These are phyloP conservation scores for Tetrax tetrax DNA, from an alignment of 2,113 vertebrate genomes.

Conservation along the genomic window DNA sequence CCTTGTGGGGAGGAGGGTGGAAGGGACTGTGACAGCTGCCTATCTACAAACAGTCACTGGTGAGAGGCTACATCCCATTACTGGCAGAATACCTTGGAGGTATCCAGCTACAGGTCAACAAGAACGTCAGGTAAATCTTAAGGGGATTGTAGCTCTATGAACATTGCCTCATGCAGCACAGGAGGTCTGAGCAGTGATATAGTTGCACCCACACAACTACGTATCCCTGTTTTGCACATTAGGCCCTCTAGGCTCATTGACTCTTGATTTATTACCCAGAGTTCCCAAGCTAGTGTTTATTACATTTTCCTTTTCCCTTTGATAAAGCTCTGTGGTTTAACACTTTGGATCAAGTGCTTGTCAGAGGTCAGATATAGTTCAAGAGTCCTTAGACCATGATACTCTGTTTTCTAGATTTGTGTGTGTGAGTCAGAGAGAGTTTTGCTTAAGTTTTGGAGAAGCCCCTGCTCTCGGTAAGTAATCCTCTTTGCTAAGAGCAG, in stretches of 20 bases:
- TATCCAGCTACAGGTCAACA: background rate
- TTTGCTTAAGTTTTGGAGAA: background rate
- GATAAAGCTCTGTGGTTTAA: background rate
- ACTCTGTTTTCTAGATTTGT: background rate
- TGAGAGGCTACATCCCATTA: background rate
- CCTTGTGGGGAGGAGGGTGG: background rate
- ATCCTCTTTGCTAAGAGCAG: background rate
- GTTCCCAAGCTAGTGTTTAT: background rate
- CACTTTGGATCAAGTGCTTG: background rate
- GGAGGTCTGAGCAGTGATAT: background rate
- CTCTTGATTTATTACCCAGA: background rate
- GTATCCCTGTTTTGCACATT: background rate
- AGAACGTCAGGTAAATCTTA: background rate
- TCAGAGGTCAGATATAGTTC: background rate
- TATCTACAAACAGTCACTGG: no score
- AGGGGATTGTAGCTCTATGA: background rate
- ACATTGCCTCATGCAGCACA: background rate
- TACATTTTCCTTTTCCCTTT: background rate
- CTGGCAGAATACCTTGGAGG: background rate
- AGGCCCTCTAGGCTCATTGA: background rate
- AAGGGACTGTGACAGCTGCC: background rate
- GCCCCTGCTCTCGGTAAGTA: background rate
- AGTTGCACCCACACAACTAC: background rate
- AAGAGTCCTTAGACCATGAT: background rate
- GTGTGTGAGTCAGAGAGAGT: background rate